Base-by-base conservation (phyloP, 2,797 vertebrate genomes). In the Echeneis naucrates region DNA sequence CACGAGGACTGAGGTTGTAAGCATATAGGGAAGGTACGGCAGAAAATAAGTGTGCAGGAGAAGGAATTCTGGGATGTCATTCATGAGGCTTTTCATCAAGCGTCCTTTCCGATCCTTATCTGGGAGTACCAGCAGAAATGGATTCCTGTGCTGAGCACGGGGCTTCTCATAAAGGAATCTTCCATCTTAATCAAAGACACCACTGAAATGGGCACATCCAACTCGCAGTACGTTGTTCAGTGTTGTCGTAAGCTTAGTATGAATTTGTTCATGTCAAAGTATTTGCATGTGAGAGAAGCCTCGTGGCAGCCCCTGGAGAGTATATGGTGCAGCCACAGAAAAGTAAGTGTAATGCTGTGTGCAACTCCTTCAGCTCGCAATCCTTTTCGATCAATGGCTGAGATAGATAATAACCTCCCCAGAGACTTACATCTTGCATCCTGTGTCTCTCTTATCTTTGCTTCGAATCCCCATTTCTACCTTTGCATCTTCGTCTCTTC, bases 321-420 rank as follows among this genome's bases (percentile, higher is more conserved):
- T 65, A 81, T 48, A 75, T 23, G 55, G 84, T 77, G 69, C 58
- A 69, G 67, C 62, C 64, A 62, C 32, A 66, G 74, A 72, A 70
- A 74, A 86, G 67, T 62, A 38, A 51, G 57, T 51, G 77, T 78
- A 85, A 72, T 74, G 72, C 77, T 47, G 66, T 40, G 63, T 53
- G 66, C 63, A 68, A 73, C 79, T 81, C 79, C 75, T 79, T 83
- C 76, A 80, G 77, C 65, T 72, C 52, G 8, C 60, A 50, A 61
- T 85, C 50, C 52, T 67, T 73, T 69, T 68, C 57, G 52, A 91
- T 91, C 89, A 90, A 86, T 88, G 71, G 54, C 72, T 54, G 44
- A 80, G 72, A 79, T 65, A 21, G 82, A 89, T 86, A 89, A 87
- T 71, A 75, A 24, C 71, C 72, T 81, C 71, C 76, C 59, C 26